These are phyloP conservation scores for Phylloscopus whistleri DNA, from an alignment of 2,113 vertebrate species.

Conservation along the genomic window DNA sequence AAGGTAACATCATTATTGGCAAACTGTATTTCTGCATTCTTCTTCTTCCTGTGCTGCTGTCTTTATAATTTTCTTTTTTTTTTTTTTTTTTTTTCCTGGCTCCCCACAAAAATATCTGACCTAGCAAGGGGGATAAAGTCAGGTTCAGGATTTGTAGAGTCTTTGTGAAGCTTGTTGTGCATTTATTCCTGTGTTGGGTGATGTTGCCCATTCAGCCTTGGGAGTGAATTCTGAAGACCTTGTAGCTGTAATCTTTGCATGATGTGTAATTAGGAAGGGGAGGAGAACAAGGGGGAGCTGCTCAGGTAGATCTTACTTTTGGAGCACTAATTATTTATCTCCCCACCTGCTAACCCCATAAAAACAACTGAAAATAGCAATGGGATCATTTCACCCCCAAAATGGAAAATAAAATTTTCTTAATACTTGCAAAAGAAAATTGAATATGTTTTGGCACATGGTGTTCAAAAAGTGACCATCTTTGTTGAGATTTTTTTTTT, in stretches of 20 bases:
- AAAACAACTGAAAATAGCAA: background rate
- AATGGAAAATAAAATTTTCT: background rate
- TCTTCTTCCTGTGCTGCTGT: background rate
- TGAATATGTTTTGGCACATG: background rate
- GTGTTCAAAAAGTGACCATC: background rate
- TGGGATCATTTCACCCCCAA: background rate
- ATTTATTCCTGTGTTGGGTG: background rate
- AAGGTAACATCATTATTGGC: conserved; percentile 62
- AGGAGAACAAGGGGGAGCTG: background rate
- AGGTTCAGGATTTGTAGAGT: background rate
- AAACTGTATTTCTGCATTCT: background rate
- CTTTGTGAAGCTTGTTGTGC: background rate
- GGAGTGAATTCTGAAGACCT: background rate
- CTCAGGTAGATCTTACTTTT: background rate
- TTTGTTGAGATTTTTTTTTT: background rate
- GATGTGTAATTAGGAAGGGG: background rate
- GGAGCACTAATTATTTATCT: background rate
- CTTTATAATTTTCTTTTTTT: background rate
- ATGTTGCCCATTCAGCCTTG: background rate
- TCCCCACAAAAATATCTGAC: background rate
- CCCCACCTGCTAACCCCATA: rapidly evolving
- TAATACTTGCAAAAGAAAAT: background rate
- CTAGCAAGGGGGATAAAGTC: background rate
- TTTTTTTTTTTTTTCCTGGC: background rate
- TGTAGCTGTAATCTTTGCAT: background rate